Conservation (phyloP, 2,113 vertebrate genomes). For the Myotis brandtii region DNA sequence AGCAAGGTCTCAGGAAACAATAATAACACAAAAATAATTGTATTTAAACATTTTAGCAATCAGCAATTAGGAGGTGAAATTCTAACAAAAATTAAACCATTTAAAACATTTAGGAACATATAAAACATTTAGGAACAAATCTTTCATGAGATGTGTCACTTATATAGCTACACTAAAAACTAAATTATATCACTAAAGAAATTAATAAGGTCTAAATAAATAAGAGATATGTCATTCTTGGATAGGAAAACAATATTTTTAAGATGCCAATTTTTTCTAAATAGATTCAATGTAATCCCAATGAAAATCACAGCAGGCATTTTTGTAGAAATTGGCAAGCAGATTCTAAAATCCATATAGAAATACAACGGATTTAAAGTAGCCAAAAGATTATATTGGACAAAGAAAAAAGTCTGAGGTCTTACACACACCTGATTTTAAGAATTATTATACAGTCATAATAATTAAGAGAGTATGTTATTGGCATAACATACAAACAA, state of each 20-base stretch:
- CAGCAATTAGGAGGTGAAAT: neutral
- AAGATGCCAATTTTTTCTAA: neutral
- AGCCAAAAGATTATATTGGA: neutral
- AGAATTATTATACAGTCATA: neutral
- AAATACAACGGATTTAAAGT: neutral
- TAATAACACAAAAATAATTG: slow-evolving; percentile 17
- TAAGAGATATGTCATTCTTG: neutral
- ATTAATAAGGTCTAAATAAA: slow-evolving; percentile 5
- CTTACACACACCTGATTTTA: neutral
- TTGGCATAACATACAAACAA: neutral
- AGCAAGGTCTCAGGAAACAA: neutral
- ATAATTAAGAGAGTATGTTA: neutral
- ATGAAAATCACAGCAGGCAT: slow-evolving; percentile 9
- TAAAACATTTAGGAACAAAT: slow-evolving; percentile 5
- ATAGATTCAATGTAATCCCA: neutral
- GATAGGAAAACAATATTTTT: slow-evolving; percentile 18
- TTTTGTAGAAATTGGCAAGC: slow-evolving; percentile 25
- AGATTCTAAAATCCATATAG: slow-evolving; percentile 24
- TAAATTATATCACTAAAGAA: slow-evolving; percentile 15
- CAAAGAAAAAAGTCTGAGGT: neutral
- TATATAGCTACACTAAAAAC: neutral
- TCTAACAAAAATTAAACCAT: neutral
- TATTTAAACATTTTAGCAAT: neutral
- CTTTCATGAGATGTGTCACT: neutral
- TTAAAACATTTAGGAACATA: neutral